Base-by-base conservation (phyloP, 2,797 vertebrate genomes). In the Sebastes dallii region DNA sequence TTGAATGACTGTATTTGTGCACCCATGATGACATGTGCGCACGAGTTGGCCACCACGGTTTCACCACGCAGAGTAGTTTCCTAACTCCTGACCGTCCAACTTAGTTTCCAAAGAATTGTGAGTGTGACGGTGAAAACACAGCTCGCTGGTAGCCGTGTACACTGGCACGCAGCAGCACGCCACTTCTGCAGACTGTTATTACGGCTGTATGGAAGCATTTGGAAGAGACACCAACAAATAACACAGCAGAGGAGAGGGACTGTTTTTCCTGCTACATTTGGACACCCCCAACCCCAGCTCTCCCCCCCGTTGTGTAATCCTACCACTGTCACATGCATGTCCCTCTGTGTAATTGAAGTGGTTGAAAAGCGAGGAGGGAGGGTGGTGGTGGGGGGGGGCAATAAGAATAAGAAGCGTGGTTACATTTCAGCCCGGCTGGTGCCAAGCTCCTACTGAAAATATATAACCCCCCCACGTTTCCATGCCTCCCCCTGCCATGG, bases 401-500 rank as follows among this genome's bases (percentile, higher is more conserved):
- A 55, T 58, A 68, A 67, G 79, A 75, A 82, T 42, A 62, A 80
- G 81, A 72, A 75, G 76, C 6, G 52, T 83, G 77, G 83, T 90
- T 85, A 30, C 55, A 67, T 86, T 81, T 88, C 62, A 85, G 77
- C 59, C 52, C 8, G 52, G 39, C 73, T 27, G 72, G 68, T 84
- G 84, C 87, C 86, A 76, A 72, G 61, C 55, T 78, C 72, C 83
- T 80, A 82, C 77, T 84, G 80, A 85, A 75, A 79, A 66, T 88
- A 84, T 58, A 89, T 16, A 64, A 69, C 69, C 64, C 16, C 66
- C 75, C 71, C 42, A n/a, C 39, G 67, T 85, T 78, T 78, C 89
- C 85, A 85, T 79, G 81, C 62, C 77, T 67, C 77, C 71, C 68
- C 52, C 71, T 85, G 70, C 87, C 90, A 94, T 91, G 87, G 90